A percentile compares a stretch with the other conserved stretches of the same genome.
phyloP scores from a whole-genome alignment of 2,888 invertebrate genomes.

The Acanthosepion esculentum region DNA sequence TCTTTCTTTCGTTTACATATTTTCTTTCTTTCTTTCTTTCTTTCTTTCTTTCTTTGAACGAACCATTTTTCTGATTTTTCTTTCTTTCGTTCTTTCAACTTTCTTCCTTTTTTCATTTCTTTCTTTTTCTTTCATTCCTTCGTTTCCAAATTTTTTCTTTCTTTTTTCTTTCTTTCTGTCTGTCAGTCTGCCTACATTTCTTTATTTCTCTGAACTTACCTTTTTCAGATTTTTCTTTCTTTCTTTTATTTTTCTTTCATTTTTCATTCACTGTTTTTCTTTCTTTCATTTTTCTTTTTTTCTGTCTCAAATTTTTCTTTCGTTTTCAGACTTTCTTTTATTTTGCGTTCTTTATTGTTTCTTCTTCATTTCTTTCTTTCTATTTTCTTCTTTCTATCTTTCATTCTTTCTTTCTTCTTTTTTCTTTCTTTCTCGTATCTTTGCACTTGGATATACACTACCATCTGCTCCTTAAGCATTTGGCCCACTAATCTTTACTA shows the following conservation, averaged over 20 bases:
- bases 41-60: not conserved
- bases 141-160: not conserved
- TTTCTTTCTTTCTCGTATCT: not conserved
- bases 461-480: not conserved
- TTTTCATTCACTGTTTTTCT: not conserved
- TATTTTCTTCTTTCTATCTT: not conserved
- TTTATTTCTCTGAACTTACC: not conserved
- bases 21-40: not conserved
- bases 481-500: no score
- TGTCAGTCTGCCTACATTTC: not conserved
- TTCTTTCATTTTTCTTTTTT: not conserved
- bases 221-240: not conserved
- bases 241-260: not conserved
- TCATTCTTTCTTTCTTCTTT: not conserved
- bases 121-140: not conserved
- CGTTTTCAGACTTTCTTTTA: not conserved
- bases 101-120: not conserved
- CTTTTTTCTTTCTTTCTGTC: not conserved
- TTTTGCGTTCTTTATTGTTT: not conserved
- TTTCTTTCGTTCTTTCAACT: not conserved
- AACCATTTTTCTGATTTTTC: not conserved
- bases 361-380: not conserved
- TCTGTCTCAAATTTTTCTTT: not conserved
- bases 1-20: no score
- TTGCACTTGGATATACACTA: not conserved